phyloP scores from a whole-genome alignment of 2,888 invertebrate species.

The Drosophila cognata region DNA sequence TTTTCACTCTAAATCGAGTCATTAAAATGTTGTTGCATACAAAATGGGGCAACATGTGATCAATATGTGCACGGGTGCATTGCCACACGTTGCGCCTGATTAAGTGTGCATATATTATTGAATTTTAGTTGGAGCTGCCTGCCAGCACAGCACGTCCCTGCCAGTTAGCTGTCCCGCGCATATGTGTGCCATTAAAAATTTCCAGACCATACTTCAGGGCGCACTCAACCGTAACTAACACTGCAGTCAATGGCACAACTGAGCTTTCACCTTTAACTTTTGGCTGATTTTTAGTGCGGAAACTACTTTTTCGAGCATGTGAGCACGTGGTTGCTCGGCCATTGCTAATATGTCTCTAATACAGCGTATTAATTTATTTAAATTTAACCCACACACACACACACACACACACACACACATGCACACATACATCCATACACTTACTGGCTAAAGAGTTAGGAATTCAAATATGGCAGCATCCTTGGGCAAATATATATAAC shows the following conservation, averaged over 20 bases:
- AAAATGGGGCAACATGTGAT: not conserved
- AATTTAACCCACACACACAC: constrained; percentile 53
- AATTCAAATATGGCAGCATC: constrained; percentile 38
- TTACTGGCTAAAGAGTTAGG: constrained; percentile 10
- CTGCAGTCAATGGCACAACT: constrained; percentile 39
- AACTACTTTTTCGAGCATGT: constrained; percentile 27
- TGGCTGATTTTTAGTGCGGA: constrained; percentile 61
- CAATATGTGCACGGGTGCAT: constrained; percentile 2
- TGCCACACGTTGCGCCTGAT: constrained; percentile 36
- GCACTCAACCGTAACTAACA: constrained; percentile 62
- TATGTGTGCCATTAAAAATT: constrained; percentile 31
- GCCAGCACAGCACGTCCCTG: constrained; percentile 29
- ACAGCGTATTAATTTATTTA: constrained; percentile 79
- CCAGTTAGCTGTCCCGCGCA: constrained; percentile 13
- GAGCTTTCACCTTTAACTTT: constrained; percentile 74
- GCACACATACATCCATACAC: not conserved
- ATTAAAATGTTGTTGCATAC: constrained; percentile 55
- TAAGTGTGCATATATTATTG: constrained; percentile 68
- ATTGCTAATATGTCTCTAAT: constrained; percentile 76
- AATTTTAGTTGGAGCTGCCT: constrained; percentile 56
- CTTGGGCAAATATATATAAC: constrained; percentile 23
- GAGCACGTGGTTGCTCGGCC: constrained; percentile 10
- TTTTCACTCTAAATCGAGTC: constrained; percentile 16
- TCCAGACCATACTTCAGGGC: constrained; percentile 28
- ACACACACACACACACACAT: not conserved